phyloP scores from a whole-genome alignment of 2,113 vertebrate species.

The Ctenomys sociabilis region DNA sequence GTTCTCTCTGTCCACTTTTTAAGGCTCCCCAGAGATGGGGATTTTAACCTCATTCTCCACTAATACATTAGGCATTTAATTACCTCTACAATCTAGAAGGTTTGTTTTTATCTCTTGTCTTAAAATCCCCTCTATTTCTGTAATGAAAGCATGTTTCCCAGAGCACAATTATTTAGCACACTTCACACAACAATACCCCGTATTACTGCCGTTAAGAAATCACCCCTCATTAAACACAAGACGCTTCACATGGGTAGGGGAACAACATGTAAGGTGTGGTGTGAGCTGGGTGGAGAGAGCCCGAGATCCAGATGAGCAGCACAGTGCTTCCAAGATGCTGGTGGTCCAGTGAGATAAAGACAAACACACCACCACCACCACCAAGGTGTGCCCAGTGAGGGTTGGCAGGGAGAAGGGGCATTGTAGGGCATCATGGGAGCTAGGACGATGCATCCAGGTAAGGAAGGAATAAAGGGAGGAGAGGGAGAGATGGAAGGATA shows the following conservation, averaged over 20 bases:
- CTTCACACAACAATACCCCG: neutral
- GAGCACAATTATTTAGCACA: neutral
- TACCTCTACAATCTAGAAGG: neutral
- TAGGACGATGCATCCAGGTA: neutral
- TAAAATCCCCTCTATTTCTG: neutral
- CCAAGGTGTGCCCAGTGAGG: neutral
- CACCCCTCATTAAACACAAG: neutral
- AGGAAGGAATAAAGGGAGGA: neutral
- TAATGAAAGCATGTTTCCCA: neutral
- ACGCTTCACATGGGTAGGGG: neutral
- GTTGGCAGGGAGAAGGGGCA: neutral
- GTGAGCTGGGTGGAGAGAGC: neutral
- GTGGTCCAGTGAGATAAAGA: neutral
- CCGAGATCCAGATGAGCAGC: neutral
- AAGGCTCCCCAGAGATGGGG: neutral
- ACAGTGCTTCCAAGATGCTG: neutral
- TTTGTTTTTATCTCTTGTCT: conserved; percentile 1
- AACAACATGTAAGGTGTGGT: neutral
- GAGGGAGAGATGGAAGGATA: neutral
- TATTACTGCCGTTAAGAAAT: neutral
- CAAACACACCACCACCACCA: neutral
- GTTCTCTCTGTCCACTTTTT: conserved; percentile 7
- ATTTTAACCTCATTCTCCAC: conserved; percentile 14
- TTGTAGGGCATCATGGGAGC: neutral
- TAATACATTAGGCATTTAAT: neutral